Base-by-base conservation (phyloP, 2,113 vertebrate species). In the Nycticorax nycticorax region DNA sequence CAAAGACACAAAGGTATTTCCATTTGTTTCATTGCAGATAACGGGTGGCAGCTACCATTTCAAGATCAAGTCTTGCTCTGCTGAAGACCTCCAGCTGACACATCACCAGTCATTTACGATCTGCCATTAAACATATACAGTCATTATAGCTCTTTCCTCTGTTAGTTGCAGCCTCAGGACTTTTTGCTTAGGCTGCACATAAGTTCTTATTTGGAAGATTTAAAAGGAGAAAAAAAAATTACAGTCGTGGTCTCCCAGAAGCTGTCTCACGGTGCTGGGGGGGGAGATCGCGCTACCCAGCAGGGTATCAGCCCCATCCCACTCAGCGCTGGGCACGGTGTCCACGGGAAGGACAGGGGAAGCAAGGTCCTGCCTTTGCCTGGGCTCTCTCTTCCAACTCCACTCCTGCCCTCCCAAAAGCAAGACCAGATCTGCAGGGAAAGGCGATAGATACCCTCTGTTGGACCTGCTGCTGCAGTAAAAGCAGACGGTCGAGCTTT, bases 51-150 rank as follows among this genome's bases (percentile, higher is more conserved):
- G 73, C 77, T 92, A 82, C 81, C 77, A 62, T 69, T 92, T 80
- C 7, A 4, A 94, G 60, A 93, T 77, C 82, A 90, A 92, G 66
- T 23, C 66, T 92, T 93, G 62, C 91, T 93, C 91, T 85, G 86
- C 84, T 82, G 63, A 92, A 94, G 91, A 91, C 74, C 87, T 93
- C 62, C 74, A 85, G 77, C 89, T 96, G 96, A 92, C 85, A 91
- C 50, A 91, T 73, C 89, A 83, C 39, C 62, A 89, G 84, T 52
- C 74, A 91, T 82, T 96, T 85, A 76, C 12, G 45, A 66, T 66
- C 91, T 63, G 53, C 77, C 50, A 57, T 95, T 96, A 95, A 92
- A 91, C 33, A 59, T 71, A 81, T 13, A 45, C 37, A 59, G 66
- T 92, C 73, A 76, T 88, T 88, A 77, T 14, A 93, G 28, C 57